These are phyloP conservation scores for Crepidodera aurea DNA, from an alignment of 2,888 invertebrate species.

Conservation along the genomic window DNA sequence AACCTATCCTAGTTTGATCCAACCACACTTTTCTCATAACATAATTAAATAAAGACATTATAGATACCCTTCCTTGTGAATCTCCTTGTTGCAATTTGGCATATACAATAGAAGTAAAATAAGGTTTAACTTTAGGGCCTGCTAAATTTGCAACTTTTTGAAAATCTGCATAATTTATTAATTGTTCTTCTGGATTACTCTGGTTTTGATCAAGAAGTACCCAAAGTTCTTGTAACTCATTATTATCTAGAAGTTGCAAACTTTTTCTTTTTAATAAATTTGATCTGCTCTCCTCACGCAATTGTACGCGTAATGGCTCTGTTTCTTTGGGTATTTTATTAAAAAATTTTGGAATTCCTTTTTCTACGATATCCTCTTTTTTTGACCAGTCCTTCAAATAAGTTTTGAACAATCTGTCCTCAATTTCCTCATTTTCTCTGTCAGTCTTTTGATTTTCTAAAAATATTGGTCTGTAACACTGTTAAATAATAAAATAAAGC, in stretches of 20 bases:
- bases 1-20: slow-evolving; percentile 91
- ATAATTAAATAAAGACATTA: slow-evolving; percentile 92
- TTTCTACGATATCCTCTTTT: slow-evolving; percentile 59
- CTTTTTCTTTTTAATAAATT: slow-evolving; percentile 87
- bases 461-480: neutral
- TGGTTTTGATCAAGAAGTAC: slow-evolving; percentile 82
- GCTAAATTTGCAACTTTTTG: slow-evolving; percentile 79
- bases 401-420: slow-evolving; percentile 53
- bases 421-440: slow-evolving; percentile 53
- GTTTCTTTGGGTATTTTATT: slow-evolving; percentile 79
- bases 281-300: slow-evolving; percentile 88
- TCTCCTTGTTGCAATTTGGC: slow-evolving; percentile 88
- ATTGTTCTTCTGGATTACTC: slow-evolving; percentile 80
- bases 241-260: slow-evolving; percentile 83
- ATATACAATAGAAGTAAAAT: slow-evolving; percentile 87
- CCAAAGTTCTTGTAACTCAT: slow-evolving; percentile 86
- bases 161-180: slow-evolving; percentile 87
- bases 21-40: slow-evolving; percentile 95
- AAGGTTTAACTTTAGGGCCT: slow-evolving; percentile 67
- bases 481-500: neutral
- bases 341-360: slow-evolving; percentile 78
- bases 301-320: slow-evolving; percentile 79
- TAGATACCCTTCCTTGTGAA: slow-evolving; percentile 85
- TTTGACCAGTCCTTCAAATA: slow-evolving; percentile 50
- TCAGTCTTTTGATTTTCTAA: slow-evolving; percentile 35